Percentiles rank a stretch among this genome's conserved stretches.
These are phyloP conservation scores for Chelonus insularis DNA, from an alignment of 1,140 invertebrate genomes.

Conservation along the genomic window DNA sequence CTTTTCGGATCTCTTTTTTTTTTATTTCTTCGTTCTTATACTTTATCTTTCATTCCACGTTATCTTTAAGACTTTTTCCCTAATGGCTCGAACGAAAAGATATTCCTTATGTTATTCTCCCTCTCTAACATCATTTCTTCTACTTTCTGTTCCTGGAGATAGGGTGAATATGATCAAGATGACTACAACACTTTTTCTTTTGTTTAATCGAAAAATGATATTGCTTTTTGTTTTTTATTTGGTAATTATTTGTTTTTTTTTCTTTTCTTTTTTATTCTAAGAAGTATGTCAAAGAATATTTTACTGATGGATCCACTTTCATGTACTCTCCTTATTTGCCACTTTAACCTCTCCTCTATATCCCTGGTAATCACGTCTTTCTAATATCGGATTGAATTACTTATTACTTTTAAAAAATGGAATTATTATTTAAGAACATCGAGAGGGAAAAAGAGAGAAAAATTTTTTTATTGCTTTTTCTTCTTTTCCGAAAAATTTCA, in stretches of 20 bases:
- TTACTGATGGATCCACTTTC: slow-evolving; percentile 25
- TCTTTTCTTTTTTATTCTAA: not conserved
- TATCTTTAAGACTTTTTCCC: slow-evolving; percentile 31
- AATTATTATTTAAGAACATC: no score
- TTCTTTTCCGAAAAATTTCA: no score
- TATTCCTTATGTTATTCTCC: not conserved
- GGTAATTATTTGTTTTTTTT: not conserved
- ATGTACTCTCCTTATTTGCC: slow-evolving; percentile 28
- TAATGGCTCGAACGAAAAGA: slow-evolving; percentile 19
- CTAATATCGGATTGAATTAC: not conserved
- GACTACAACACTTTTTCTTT: not conserved
- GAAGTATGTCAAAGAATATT: slow-evolving; percentile 5
- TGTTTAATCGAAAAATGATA: not conserved
- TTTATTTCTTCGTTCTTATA: slow-evolving; percentile 24
- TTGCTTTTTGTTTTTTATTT: not conserved
- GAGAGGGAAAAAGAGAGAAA: no score
- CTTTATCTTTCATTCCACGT: slow-evolving; percentile 27
- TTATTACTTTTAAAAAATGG: not conserved
- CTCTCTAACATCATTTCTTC: not conserved
- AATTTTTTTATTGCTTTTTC: no score
- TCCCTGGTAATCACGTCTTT: not conserved
- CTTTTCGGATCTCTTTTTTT: slow-evolving; percentile 18
- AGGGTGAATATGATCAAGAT: not conserved
- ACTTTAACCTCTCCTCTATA: slow-evolving; percentile 17
- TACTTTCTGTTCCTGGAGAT: not conserved